phyloP scores from a whole-genome alignment of 2,113 vertebrate species.

The human (Homo sapiens) region DNA sequence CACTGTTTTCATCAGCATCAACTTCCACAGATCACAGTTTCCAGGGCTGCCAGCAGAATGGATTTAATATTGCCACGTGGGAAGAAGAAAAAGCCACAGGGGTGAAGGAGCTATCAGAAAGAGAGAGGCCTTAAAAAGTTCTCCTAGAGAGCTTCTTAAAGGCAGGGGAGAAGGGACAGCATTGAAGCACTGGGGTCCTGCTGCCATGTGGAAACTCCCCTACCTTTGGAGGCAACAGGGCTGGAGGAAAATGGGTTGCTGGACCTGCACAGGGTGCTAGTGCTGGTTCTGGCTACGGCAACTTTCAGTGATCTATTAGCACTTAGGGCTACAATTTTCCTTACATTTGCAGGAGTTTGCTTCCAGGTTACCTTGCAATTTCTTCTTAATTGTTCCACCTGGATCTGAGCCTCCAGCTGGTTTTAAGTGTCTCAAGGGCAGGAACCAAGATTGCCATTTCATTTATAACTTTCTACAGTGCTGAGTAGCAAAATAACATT shows the following conservation, averaged over 20 bases:
- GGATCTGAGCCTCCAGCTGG: neutral
- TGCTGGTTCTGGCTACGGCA: neutral
- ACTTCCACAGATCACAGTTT: neutral
- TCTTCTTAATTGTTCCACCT: slow-evolving; percentile 39
- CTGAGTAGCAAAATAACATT: neutral
- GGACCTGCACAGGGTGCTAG: neutral
- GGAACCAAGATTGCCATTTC: neutral
- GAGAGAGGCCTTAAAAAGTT: neutral
- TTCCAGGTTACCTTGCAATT: neutral
- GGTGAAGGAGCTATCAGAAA: neutral
- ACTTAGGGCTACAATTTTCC: neutral
- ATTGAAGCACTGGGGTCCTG: accelerated
- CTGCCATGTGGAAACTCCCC: neutral
- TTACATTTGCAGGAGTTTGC: neutral
- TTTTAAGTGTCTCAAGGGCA: slow-evolving; percentile 25
- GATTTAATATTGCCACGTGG: neutral
- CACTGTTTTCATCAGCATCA: neutral
- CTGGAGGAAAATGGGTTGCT: neutral
- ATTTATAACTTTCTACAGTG: neutral
- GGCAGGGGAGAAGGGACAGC: neutral
- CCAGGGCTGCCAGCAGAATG: neutral
- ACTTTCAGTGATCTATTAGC: neutral
- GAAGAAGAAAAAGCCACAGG: neutral
- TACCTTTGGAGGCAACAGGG: neutral
- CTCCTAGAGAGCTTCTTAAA: neutral